These are phyloP conservation scores for Protomyctophum bolini DNA, from an alignment of 2,113 vertebrate species.

Conservation along the genomic window DNA sequence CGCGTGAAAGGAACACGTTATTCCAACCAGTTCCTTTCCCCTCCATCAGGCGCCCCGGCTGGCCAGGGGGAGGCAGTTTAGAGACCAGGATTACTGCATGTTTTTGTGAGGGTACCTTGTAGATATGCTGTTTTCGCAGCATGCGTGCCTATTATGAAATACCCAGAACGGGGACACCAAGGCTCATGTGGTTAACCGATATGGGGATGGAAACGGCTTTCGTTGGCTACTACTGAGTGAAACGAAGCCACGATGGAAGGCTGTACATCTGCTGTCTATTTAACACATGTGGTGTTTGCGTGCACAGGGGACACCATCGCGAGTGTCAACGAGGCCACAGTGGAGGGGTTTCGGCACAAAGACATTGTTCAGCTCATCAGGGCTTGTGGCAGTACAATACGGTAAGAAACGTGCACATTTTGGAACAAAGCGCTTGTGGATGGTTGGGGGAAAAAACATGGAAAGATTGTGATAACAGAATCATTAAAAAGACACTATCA, in stretches of 20 bases:
- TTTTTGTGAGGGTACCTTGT: no score
- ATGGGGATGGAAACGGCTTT: slow-evolving; percentile 29
- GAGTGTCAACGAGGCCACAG: slow-evolving; percentile 86
- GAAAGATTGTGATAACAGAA: no score
- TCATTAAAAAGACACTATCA: no score
- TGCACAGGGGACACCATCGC: slow-evolving; percentile 90
- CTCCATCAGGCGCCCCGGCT: no score
- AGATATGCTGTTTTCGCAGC: no score
- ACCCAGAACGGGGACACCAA: no score
- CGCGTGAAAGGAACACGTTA: no score
- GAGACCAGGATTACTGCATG: no score
- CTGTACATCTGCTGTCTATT: slow-evolving; percentile 17
- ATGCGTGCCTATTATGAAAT: no score
- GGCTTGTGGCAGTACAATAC: slow-evolving; percentile 85
- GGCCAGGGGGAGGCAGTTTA: no score
- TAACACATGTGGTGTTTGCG: slow-evolving; percentile 20
- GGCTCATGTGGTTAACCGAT: slow-evolving; percentile 9
- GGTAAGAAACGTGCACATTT: slow-evolving; percentile 68
- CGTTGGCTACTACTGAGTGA: slow-evolving; percentile 4
- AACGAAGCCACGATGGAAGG: slow-evolving; percentile 16
- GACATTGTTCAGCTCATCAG: slow-evolving; percentile 95
- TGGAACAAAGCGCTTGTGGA: not conserved
- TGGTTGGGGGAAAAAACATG: not conserved
- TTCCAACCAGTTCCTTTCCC: no score
- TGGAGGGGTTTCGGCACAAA: slow-evolving; percentile 88